A percentile compares a stretch with the other conserved stretches of the same genome.
Evolutionary conservation across 2,113 vertebrate genomes (phyloP).

Genomic region (Capra hircus): DNA sequence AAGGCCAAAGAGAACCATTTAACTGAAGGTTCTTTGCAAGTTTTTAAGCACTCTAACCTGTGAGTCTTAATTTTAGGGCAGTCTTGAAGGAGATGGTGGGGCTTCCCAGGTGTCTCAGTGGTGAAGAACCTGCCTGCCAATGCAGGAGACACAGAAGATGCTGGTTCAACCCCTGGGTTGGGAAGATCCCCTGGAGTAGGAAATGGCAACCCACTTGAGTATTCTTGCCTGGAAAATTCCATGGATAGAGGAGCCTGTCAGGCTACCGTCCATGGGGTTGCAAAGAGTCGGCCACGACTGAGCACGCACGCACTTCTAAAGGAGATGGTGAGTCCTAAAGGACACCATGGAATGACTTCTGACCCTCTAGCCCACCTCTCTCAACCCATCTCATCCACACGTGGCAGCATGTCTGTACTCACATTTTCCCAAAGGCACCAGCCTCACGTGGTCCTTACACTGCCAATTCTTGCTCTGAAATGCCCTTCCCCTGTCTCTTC

Average conservation of each 20-base stretch:
- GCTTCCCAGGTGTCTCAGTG: neutral
- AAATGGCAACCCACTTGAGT: neutral
- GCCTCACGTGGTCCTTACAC: neutral
- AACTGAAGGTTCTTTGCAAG: neutral
- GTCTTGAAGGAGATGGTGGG: neutral
- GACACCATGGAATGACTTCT: too few relatives aligned
- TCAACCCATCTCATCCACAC: neutral
- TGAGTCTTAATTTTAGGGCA: neutral
- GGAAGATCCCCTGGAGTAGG: neutral
- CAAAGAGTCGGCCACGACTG: neutral
- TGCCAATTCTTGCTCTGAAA: neutral
- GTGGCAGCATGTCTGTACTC: neutral
- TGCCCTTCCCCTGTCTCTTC: neutral
- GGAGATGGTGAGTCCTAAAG: neutral
- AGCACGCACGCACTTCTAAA: neutral
- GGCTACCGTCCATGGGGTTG: neutral
- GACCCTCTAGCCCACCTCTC: too few relatives aligned
- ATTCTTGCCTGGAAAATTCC: neutral
- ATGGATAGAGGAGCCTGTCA: neutral
- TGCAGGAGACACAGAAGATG: neutral
- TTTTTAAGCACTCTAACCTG: neutral
- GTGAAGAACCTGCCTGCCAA: neutral
- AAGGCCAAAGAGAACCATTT: neutral
- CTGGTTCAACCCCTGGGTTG: neutral
- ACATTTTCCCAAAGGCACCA: neutral